phyloP scores from a whole-genome alignment of 2,797 vertebrate species.

The Streptopelia turtur region DNA sequence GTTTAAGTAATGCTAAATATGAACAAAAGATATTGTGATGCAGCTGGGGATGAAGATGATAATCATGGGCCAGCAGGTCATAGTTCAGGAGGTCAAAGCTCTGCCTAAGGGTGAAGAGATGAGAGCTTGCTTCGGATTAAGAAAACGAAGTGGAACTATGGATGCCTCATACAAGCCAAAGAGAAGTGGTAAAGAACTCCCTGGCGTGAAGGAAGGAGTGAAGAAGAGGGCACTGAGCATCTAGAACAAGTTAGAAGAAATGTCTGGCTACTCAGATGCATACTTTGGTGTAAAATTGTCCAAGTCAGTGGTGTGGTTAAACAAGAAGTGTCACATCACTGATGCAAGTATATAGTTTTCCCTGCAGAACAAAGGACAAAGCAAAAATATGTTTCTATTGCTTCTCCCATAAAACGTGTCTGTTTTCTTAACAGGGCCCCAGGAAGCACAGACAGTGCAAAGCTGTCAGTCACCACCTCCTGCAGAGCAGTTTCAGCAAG shows the following conservation, averaged over 20 bases:
- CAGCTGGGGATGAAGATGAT: neutral
- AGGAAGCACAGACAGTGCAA: neutral
- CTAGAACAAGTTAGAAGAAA: neutral
- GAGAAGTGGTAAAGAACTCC: neutral
- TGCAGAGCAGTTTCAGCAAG: neutral
- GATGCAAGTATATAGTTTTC: neutral
- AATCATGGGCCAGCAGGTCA: neutral
- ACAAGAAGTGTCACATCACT: neutral
- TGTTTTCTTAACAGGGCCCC: neutral
- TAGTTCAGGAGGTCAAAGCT: neutral
- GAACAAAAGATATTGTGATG: neutral
- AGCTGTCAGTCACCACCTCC: neutral
- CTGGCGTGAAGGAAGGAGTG: neutral
- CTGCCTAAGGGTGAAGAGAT: neutral
- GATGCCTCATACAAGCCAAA: neutral
- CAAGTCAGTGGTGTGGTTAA: neutral
- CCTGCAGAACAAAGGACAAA: neutral
- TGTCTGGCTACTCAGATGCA: neutral
- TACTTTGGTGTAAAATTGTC: neutral
- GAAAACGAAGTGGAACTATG: neutral
- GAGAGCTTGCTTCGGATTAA: neutral
- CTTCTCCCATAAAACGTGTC: neutral
- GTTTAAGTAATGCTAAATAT: neutral
- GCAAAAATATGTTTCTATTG: neutral
- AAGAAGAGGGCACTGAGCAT: neutral